A percentile compares a stretch with the other conserved stretches of the same genome.
Evolutionary conservation across 2,113 vertebrate genomes (phyloP).

Genomic region (Tupaia chinensis): DNA sequence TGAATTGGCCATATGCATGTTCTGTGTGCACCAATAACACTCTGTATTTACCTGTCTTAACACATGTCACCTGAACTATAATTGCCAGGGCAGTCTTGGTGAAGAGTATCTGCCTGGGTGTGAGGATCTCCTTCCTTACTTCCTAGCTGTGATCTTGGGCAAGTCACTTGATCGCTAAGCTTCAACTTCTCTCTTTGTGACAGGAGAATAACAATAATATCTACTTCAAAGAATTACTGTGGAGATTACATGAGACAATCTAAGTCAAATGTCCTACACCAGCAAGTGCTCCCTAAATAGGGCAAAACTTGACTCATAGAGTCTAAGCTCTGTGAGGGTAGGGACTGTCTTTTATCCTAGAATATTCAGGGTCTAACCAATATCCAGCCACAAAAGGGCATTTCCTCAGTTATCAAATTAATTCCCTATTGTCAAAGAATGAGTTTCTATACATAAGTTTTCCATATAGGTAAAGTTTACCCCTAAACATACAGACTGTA

Average conservation of each 20-base stretch:
- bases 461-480: not conserved
- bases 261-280: not conserved
- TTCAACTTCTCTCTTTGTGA: not conserved
- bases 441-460: not conserved
- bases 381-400: not conserved
- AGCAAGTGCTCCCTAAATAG: not conserved
- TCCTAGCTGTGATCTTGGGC: not conserved
- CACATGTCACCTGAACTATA: not conserved
- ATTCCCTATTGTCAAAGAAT: not conserved
- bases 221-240: not conserved
- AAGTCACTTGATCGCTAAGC: not conserved
- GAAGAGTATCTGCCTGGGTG: not conserved
- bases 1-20: accelerated
- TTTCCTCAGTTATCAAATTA: not conserved
- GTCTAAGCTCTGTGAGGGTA: not conserved
- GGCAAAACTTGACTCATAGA: not conserved
- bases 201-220: not conserved
- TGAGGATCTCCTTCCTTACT: not conserved
- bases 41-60: not conserved
- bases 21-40: not conserved
- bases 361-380: not conserved
- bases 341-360: not conserved
- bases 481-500: not conserved
- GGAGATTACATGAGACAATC: not conserved
- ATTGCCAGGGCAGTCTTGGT: not conserved